Conservation (phyloP, 2,113 vertebrate species). For the Delphinapterus leucas region DNA sequence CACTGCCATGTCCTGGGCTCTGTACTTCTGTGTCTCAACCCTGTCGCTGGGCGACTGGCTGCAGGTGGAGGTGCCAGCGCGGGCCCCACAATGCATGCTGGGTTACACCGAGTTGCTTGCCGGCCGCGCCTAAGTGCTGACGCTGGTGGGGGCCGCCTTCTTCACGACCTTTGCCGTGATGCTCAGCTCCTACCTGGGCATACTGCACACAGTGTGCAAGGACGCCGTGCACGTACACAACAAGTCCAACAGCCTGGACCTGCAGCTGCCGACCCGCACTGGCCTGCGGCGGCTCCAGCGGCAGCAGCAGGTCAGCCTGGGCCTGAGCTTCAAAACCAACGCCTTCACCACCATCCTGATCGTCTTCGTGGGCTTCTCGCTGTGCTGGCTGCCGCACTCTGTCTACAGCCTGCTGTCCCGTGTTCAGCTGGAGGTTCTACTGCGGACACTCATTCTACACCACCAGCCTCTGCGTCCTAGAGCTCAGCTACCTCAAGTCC, state of each 20-base stretch:
- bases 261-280: conserved; percentile 84
- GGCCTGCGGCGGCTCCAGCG: conserved; percentile 81
- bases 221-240: conserved; percentile 87
- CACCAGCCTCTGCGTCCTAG: conserved; percentile 83
- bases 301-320: conserved; percentile 84
- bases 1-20: conserved; percentile 85
- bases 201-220: conserved; percentile 88
- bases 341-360: conserved; percentile 88
- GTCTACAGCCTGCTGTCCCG: conserved; percentile 84
- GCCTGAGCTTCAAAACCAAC: conserved; percentile 89
- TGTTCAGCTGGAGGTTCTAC: conserved; percentile 88
- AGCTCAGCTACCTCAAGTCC: conserved; percentile 92
- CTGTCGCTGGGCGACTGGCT: conserved; percentile 85
- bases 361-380: conserved; percentile 89
- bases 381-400: conserved; percentile 84
- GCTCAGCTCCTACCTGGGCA: conserved; percentile 89
- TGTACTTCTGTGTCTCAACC: conserved; percentile 87
- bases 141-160: conserved; percentile 84
- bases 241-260: conserved; percentile 81
- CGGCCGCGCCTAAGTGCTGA: conserved; percentile 84
- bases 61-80: conserved; percentile 77
- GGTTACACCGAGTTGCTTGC: conserved; percentile 88
- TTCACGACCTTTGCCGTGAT: conserved; percentile 86
- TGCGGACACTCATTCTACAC: conserved; percentile 87
- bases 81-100: conserved; percentile 86